Percentiles rank a stretch among this genome's conserved stretches.
phyloP scores from a whole-genome alignment of 1,140 invertebrate species.

The Mactra quadrangularis region DNA sequence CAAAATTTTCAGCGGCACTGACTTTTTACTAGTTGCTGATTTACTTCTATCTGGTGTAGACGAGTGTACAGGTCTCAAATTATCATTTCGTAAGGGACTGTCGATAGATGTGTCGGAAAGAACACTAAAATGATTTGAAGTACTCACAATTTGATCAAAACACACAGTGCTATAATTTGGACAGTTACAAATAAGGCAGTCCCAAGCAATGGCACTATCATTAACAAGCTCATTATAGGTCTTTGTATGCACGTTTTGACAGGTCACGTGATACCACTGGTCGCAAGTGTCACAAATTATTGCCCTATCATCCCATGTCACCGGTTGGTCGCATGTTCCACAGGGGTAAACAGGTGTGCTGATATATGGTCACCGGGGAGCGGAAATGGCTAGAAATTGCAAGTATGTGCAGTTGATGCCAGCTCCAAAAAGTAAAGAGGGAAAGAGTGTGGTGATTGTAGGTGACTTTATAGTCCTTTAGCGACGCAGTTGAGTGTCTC shows the following conservation, averaged over 20 bases:
- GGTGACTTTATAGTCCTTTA: no score
- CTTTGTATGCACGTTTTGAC: not conserved
- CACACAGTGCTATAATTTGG: slow-evolving; percentile 42
- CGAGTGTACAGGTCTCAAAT: slow-evolving; percentile 50
- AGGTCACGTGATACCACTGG: slow-evolving; percentile 14
- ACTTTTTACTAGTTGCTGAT: not conserved
- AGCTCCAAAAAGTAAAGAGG: no score
- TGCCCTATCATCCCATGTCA: no score
- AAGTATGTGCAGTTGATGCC: no score
- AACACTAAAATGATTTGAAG: slow-evolving; percentile 38
- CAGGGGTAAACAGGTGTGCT: slow-evolving; percentile 5
- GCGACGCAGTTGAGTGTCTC: no score
- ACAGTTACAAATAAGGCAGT: slow-evolving; percentile 20
- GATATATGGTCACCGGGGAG: no score
- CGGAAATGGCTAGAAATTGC: no score
- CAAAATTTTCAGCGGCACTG: not conserved
- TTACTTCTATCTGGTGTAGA: slow-evolving; percentile 43
- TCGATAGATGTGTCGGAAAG: slow-evolving; percentile 17
- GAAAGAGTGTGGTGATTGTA: no score
- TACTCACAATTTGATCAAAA: slow-evolving; percentile 34
- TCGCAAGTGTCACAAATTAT: slow-evolving; percentile 14
- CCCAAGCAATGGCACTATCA: slow-evolving; percentile 4
- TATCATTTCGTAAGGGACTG: slow-evolving; percentile 29
- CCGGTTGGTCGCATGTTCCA: not conserved
- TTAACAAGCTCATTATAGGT: not conserved